phyloP scores from a whole-genome alignment of 2,797 vertebrate genomes.

The Notamacropus eugenii region DNA sequence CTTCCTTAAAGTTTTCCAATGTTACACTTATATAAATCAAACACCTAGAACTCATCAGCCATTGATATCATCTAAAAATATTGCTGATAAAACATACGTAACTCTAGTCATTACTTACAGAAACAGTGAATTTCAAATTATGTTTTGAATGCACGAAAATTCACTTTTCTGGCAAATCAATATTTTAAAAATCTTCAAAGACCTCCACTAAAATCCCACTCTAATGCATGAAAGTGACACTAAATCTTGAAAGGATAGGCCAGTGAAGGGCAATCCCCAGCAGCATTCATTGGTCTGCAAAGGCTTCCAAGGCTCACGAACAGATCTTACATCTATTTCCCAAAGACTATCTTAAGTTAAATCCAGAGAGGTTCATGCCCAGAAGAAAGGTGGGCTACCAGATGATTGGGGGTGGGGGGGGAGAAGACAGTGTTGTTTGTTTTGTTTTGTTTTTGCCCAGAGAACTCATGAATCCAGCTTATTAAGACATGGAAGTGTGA shows the following conservation, averaged over 20 bases:
- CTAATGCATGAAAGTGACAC: not conserved
- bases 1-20: not conserved
- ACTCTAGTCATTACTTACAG: not conserved
- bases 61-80: slow-evolving; percentile 9
- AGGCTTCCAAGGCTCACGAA: not conserved
- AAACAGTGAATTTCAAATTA: not conserved
- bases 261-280: not conserved
- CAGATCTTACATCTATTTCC: not conserved
- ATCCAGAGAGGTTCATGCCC: not conserved
- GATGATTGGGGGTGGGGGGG: not conserved
- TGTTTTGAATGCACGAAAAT: not conserved
- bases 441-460: not conserved
- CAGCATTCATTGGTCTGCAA: not conserved
- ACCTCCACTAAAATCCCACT: not conserved
- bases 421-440: not conserved
- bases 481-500: not conserved
- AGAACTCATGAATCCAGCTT: not conserved
- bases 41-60: not conserved
- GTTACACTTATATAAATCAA: not conserved
- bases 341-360: not conserved
- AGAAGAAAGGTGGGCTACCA: not conserved
- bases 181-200: not conserved
- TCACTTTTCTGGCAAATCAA: not conserved
- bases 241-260: not conserved
- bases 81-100: not conserved